Base-by-base conservation (phyloP, 2,113 vertebrate genomes). In the Grantiella picta region DNA sequence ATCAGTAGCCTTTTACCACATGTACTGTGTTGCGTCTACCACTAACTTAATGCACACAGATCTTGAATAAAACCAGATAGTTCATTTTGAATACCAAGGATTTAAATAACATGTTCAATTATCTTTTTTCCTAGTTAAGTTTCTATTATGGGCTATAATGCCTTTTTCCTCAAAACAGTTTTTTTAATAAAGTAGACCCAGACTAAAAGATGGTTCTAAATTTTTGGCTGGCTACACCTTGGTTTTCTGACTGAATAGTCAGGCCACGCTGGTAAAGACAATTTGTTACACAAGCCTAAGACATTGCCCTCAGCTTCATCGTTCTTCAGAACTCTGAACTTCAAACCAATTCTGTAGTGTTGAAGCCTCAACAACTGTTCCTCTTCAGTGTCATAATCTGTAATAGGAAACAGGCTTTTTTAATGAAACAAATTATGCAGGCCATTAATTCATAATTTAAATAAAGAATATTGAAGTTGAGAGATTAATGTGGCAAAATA, bases 401-500 rank as follows among this genome's bases (percentile, higher is more conserved):
- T 57, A 81, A 73, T 13, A 75, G 17, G 24, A 92, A 63, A 35
- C 3, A 7, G 2, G 3, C 5, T 33, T 89, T 82, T 76, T 72
- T 44, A 80, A 80, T 56, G 5, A 84, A 86, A 45, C 13, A 75
- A 82, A 85, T 93, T 76, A 71, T 82, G 49, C 65, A 90, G 57
- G 15, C 12, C 31, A 90, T 85, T 88, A 86, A 29, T 91, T 87
- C 45, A 76, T 64, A 38, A 82, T 85, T 90, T 90, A 47, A 89
- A 57, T 73, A 63, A 80, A 50, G 42, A 83, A n/a, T 68, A 45
- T 40, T 73, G 11, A 60, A 64, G 15, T 73, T 85, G 16, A 63
- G 19, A 76, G 12, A 89, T 36, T 65, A 77, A 72, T 49, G 40
- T 53, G 31, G 38, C 24, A 42, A 82, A 86, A 77, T 16, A 88